Base-by-base conservation (phyloP, 2,113 vertebrate species). In the Empidonax traillii region DNA sequence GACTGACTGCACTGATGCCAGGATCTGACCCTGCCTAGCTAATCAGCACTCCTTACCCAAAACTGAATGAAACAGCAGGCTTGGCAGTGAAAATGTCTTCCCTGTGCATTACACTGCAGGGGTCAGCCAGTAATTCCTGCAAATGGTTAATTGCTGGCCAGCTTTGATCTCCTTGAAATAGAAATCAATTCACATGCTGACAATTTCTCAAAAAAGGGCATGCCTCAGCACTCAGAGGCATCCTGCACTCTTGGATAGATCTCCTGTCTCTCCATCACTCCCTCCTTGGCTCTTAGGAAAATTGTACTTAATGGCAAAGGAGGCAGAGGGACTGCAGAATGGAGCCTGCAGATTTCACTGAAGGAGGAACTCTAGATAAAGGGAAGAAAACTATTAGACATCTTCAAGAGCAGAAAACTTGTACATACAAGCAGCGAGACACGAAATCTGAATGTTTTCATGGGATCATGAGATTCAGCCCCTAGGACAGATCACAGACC, bases 141-240 rank as follows among this genome's bases (percentile, higher is more conserved):
- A 96, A 91, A 82, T 90, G 51, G 89, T 91, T 96, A 94, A 94
- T 83, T 88, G 56, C 71, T 83, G 83, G 72, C 30, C 65, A 90
- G 79, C 51, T 96, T 87, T 93, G 85, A 84, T 90, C 68, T 86
- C 47, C 85, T 91, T 74, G 76, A 94, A 84, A 66, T 4, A 93
- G 69, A 86, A 97, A 96, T 96, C 90, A 90, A 95, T 95, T 80
- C 51, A 63, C 39, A 74, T 49, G n/a, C 75, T 41, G 55, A 80
- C 59, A 69, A 33, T 88, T 88, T 90, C 76, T 80, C 85, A 80
- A 74, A 95, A 86, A 88, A 88, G 25, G 49, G 27, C 85, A 80
- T 41, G 20, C 49, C 47, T 96, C 82, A 93, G 95, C 79, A 88
- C 35, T 87, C 78, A 66, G n/a, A 51, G 51, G 19, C 78, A 83